Base-by-base conservation (phyloP, 2,888 invertebrate genomes). In the Meiosimyza decipiens region DNA sequence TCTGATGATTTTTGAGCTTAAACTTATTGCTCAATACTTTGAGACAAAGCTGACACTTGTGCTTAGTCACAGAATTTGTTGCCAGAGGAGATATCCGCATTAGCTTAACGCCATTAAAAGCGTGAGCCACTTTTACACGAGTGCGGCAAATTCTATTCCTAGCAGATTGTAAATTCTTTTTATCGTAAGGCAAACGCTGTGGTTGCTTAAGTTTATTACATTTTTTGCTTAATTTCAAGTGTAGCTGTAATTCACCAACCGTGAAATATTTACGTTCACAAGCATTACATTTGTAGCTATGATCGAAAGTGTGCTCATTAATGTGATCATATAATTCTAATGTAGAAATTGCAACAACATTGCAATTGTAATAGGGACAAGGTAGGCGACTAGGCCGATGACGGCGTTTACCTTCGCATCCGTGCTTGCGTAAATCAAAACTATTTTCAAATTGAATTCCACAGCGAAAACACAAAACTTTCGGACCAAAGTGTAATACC, bases 321-420 rank as follows among this genome's bases (percentile, higher is more conserved):
- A 84, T 72, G 60, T 84, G 85, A 5, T 73, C 69, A 1, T 67
- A 74, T 0, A 84, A 73, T 60, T 82, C 76, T 5, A 62, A n/a
- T 9, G 64, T 73, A 1, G 82, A 80, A 2, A 75, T 75, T 9
- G 78, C 49, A 18, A 73, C 71, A 0, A 77, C 22, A 13, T 47
- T 72, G 51, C 84, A 84, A 5, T 71, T 63, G 40, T 77, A 52
- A 59, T 80, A 74, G 5, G 83, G 85, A 22, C 84, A 84, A 28
- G 72, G 74, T 13, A 77, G 11, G 16, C 15, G 71, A 18, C 66
- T 40, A 1, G 72, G 59, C 6, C 59, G 65, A 28, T 47, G 18
- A 12, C 57, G 57, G 22, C 68, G 59, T 12, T 72, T 67, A 7
- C 49, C 60, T 7, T 16, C 28, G 9, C 79, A 81, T 7, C 55